Conservation (phyloP, 2,797 vertebrate species). For the Manis pentadactyla region DNA sequence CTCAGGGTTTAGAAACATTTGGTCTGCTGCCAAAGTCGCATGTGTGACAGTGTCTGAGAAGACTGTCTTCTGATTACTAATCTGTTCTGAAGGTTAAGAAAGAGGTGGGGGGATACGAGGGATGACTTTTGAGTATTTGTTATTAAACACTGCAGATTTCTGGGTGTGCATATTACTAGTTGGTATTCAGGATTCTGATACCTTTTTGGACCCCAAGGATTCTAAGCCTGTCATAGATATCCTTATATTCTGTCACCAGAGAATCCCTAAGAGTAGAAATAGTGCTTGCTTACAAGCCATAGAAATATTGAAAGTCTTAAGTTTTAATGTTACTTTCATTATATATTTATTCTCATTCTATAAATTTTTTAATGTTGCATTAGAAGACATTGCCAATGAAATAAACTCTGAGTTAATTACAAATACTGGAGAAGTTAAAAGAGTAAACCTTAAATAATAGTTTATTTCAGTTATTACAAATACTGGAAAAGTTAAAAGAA, state of each 20-base stretch:
- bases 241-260: not conserved
- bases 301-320: not conserved
- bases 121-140: not conserved
- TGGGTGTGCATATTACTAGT: not conserved
- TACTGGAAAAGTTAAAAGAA: not conserved
- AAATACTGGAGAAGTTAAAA: not conserved
- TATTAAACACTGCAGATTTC: not conserved
- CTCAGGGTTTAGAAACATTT: not conserved
- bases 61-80: not conserved
- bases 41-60: not conserved
- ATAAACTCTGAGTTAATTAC: not conserved
- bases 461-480: not conserved
- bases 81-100: not conserved
- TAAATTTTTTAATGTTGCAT: not conserved
- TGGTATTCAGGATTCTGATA: not conserved
- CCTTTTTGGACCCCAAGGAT: not conserved
- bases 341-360: not conserved
- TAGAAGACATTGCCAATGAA: not conserved
- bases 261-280: not conserved
- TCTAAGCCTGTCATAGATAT: not conserved
- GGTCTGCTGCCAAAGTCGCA: not conserved
- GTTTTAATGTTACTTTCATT: constrained; percentile 24
- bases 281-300: not conserved
- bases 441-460: not conserved
- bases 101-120: not conserved